Evolutionary conservation across 2,113 vertebrate genomes (phyloP).

Genomic region (Poecilia latipinna): DNA sequence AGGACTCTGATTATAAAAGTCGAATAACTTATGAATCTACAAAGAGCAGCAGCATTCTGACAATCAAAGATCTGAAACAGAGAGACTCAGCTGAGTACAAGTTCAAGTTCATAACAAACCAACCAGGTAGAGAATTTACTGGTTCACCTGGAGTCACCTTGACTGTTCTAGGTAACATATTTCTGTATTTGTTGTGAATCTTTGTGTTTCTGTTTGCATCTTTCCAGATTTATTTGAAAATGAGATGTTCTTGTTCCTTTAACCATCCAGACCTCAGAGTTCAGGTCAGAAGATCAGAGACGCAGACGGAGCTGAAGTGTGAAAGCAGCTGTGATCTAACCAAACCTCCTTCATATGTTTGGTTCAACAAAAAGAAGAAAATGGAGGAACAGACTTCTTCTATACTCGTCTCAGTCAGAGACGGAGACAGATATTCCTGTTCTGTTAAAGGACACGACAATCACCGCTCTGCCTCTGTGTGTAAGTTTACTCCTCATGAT

Average conservation of each 20-base stretch:
- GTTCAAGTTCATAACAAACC: slow-evolving; percentile 20
- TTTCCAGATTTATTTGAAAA: neutral
- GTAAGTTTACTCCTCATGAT: slow-evolving; percentile 3
- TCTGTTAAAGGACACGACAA: neutral
- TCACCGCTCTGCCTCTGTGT: neutral
- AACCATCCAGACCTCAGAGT: no score
- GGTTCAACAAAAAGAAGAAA: no score
- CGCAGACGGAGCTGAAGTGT: no score
- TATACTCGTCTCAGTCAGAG: neutral
- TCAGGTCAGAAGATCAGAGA: no score
- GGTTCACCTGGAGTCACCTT: slow-evolving; percentile 13
- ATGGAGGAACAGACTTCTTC: neutral
- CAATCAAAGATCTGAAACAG: neutral
- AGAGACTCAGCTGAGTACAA: slow-evolving; percentile 25
- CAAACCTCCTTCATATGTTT: no score
- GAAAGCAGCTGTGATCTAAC: no score
- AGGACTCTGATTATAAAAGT: neutral
- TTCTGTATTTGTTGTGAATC: neutral
- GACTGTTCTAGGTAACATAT: slow-evolving; percentile 7
- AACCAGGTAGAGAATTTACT: neutral
- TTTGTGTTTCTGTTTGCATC: neutral
- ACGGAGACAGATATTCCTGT: neutral
- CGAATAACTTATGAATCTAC: neutral
- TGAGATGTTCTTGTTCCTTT: neutral
- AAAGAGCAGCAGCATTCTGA: neutral